Percentiles rank a stretch among this genome's conserved stretches.
Conservation (phyloP, 2,888 invertebrate genomes). For the Caenorhabditis japonica region DNA sequence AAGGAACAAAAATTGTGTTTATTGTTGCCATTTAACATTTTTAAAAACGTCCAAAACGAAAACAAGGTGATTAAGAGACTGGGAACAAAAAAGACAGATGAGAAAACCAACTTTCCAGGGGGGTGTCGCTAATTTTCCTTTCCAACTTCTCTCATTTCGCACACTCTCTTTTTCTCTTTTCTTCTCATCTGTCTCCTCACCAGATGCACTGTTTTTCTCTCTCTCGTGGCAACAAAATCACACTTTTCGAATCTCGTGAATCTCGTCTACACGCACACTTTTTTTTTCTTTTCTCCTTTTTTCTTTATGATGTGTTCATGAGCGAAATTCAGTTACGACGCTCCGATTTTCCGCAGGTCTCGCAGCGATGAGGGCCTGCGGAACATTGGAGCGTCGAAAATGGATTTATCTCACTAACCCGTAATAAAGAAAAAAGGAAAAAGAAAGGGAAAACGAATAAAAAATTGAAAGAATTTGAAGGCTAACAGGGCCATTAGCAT, state of each 20-base stretch:
- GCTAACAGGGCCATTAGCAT: no score
- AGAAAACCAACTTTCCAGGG: conserved; percentile 18
- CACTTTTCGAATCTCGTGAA: conserved; percentile 36
- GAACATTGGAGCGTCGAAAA: no score
- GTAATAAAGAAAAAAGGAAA: no score
- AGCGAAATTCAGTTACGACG: no score
- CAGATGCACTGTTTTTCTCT: conserved; percentile 38
- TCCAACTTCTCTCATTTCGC: conserved; percentile 4
- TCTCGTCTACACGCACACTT: conserved; percentile 21
- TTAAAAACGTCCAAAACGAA: conserved; percentile 4
- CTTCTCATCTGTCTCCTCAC: conserved; percentile 37
- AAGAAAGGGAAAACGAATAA: no score
- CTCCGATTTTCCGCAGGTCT: no score
- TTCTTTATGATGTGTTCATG: no score
- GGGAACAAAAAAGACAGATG: conserved; percentile 31
- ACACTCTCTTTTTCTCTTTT: conserved; percentile 15
- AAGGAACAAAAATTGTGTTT: no score
- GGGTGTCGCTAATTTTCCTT: not conserved
- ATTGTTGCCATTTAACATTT: conserved; percentile 22
- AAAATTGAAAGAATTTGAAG: no score
- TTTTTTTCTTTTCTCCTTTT: not conserved
- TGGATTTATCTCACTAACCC: no score
- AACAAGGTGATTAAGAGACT: conserved; percentile 3
- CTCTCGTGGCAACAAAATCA: conserved; percentile 36
- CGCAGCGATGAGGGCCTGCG: no score